Conservation (phyloP, 2,888 invertebrate species). For the Mellilla xanthometata region DNA sequence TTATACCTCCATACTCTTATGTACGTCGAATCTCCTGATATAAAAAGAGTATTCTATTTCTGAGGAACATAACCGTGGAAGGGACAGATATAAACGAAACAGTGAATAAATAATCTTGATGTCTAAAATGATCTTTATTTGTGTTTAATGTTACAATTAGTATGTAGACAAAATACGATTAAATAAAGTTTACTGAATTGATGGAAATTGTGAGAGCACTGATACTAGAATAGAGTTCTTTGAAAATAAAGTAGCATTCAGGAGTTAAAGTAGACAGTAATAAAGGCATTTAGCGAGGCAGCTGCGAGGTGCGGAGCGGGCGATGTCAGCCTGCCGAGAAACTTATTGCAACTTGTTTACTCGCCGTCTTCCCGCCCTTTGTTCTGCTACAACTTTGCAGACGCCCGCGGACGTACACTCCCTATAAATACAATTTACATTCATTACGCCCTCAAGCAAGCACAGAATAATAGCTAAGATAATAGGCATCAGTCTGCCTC, state of each 20-base stretch:
- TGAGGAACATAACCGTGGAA: neutral
- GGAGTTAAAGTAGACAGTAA: slow-evolving; percentile 48
- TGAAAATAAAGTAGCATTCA: slow-evolving; percentile 30
- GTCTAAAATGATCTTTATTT: neutral
- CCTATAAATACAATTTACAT: slow-evolving; percentile 72
- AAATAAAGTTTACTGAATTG: no score
- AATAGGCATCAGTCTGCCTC: slow-evolving; percentile 22
- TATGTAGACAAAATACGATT: neutral
- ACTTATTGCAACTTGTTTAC: slow-evolving; percentile 78
- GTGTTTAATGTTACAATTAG: neutral
- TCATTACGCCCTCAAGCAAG: slow-evolving; percentile 51
- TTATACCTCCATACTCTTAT: slow-evolving; percentile 8
- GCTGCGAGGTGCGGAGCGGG: slow-evolving; percentile 41
- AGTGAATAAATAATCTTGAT: neutral
- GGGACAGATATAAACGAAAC: neutral
- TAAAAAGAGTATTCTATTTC: neutral
- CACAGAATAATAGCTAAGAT: slow-evolving; percentile 42
- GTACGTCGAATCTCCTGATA: neutral
- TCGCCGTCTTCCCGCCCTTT: slow-evolving; percentile 65
- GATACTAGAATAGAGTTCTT: slow-evolving; percentile 1
- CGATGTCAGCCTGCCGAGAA: slow-evolving; percentile 55
- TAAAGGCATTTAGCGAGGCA: slow-evolving; percentile 55
- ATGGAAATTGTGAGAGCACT: neutral
- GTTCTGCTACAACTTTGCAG: slow-evolving; percentile 65
- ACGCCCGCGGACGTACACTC: slow-evolving; percentile 61